These are phyloP conservation scores for Todiramphus chloris DNA, from an alignment of 2,113 vertebrate genomes.

Conservation along the genomic window DNA sequence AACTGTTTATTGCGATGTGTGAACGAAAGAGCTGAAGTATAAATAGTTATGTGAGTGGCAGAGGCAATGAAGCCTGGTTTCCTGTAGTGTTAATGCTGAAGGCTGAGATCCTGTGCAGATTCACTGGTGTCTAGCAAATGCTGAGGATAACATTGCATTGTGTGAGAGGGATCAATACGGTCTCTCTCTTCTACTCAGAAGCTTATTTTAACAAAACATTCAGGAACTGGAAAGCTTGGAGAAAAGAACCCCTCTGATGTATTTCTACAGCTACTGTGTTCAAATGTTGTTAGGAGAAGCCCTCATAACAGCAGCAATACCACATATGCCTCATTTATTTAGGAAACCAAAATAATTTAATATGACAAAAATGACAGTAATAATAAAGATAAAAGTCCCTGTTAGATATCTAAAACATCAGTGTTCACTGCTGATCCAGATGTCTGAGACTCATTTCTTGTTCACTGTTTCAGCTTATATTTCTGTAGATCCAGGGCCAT, in stretches of 20 bases:
- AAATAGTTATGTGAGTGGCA: constrained; percentile 56
- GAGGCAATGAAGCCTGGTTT: constrained; percentile 52
- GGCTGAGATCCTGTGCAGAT: neutral
- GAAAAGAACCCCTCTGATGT: neutral
- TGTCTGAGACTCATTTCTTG: neutral
- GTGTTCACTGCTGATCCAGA: neutral
- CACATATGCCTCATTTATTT: neutral
- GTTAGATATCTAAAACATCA: neutral
- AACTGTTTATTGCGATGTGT: constrained; percentile 24
- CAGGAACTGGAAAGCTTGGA: neutral
- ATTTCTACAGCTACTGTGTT: neutral
- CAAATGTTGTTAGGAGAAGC: neutral
- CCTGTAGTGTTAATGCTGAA: neutral
- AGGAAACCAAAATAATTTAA: neutral
- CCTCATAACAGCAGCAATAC: neutral
- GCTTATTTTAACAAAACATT: constrained; percentile 33
- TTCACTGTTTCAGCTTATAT: neutral
- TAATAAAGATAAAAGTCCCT: neutral
- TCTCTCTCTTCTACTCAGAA: neutral
- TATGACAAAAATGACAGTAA: neutral
- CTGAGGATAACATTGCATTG: neutral
- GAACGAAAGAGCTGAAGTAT: constrained; percentile 34
- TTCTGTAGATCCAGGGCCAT: neutral
- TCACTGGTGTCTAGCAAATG: neutral
- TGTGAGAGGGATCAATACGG: neutral